A percentile compares a stretch with the other conserved stretches of the same genome.
These are phyloP conservation scores for Aspidiotus destructor DNA, from an alignment of 2,888 invertebrate genomes.

Conservation along the genomic window DNA sequence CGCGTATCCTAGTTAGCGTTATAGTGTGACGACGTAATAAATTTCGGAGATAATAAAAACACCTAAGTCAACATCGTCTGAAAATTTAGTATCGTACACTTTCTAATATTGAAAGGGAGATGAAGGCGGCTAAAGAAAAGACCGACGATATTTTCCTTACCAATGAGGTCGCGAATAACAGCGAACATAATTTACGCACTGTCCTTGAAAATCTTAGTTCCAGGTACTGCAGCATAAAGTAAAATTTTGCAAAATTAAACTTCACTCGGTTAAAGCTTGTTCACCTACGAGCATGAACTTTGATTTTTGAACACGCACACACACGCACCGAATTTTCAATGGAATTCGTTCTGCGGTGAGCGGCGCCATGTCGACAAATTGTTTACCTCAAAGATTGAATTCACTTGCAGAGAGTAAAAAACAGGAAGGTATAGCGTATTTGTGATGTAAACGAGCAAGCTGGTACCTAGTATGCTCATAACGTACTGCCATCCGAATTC, in stretches of 20 bases:
- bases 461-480: not conserved
- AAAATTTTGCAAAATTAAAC: not conserved
- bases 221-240: slow-evolving; percentile 37
- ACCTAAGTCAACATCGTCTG: not conserved
- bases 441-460: slow-evolving; percentile 13
- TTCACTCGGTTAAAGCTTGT: too few species aligned
- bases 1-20: not conserved
- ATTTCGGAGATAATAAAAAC: not conserved
- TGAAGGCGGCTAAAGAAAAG: not conserved
- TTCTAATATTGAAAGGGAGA: too few species aligned
- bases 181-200: slow-evolving; percentile 37
- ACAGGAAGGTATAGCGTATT: slow-evolving; percentile 53
- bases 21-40: not conserved
- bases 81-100: not conserved
- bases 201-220: slow-evolving; percentile 38
- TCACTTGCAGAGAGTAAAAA: slow-evolving; percentile 62
- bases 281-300: too few species aligned
- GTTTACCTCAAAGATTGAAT: slow-evolving; percentile 62
- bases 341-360: not conserved
- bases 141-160: slow-evolving; percentile 31
- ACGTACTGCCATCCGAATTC: slow-evolving; percentile 49
- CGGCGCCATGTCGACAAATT: not conserved
- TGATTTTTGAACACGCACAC: too few species aligned
- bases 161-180: slow-evolving; percentile 35
- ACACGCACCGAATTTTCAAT: not conserved